Conservation (phyloP, 2,888 invertebrate genomes). For the Clusia tigrina region DNA sequence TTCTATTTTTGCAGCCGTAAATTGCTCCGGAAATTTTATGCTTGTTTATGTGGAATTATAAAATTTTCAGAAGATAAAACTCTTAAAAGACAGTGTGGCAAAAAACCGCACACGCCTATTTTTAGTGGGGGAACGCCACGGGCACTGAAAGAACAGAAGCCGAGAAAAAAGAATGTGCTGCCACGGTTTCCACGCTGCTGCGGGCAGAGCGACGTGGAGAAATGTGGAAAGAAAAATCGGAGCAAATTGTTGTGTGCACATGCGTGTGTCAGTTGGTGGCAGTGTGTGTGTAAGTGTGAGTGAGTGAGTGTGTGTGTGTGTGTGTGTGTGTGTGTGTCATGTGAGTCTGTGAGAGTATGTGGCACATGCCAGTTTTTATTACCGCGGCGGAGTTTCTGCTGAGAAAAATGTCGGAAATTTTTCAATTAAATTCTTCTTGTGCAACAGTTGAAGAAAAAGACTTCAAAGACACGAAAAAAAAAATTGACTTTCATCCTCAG, state of each 20-base stretch:
- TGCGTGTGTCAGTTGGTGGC: background rate
- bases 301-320: background rate
- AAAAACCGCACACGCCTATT: constrained; percentile 9
- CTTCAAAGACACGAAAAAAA: too few species aligned
- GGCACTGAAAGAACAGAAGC: background rate
- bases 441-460: too few species aligned
- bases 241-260: background rate
- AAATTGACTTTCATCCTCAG: too few species aligned
- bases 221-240: constrained; percentile 1
- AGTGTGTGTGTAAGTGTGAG: too few species aligned
- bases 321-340: too few species aligned
- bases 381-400: too few species aligned
- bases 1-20: constrained; percentile 17
- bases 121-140: constrained; percentile 10
- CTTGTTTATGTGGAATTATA: constrained; percentile 2
- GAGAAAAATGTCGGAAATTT: too few species aligned
- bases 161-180: background rate
- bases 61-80: constrained; percentile 2
- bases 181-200: too few species aligned
- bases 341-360: too few species aligned
- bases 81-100: background rate
- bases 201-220: background rate
- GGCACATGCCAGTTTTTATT: too few species aligned
- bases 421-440: too few species aligned
- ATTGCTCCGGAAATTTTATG: constrained; percentile 4